These are phyloP conservation scores for Salmo trutta DNA, from an alignment of 2,797 vertebrate species.

Conservation along the genomic window DNA sequence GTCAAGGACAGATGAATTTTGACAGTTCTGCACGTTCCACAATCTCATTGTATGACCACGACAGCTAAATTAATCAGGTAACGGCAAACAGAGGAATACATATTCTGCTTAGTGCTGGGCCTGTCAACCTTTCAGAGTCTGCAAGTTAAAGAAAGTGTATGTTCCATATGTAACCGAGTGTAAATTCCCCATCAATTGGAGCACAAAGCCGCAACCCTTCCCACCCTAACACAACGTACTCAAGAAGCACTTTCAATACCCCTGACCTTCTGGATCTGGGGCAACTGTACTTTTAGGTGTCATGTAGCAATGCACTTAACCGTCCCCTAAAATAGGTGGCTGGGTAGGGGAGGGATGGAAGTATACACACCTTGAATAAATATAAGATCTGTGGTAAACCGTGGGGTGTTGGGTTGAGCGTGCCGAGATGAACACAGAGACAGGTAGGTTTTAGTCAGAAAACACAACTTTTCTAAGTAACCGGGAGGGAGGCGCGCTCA, in stretches of 20 bases:
- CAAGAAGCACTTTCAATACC: not conserved
- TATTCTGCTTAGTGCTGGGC: not conserved
- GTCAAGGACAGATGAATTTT: not conserved
- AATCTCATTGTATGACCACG: not conserved
- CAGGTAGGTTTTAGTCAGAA: no score
- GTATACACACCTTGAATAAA: not conserved
- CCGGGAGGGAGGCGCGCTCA: no score
- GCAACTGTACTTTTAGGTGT: not conserved
- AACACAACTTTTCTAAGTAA: no score
- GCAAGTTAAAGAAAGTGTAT: not conserved
- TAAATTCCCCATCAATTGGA: not conserved
- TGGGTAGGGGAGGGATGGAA: not conserved
- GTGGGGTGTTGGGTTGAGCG: no score
- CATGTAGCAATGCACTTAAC: not conserved
- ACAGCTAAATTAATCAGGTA: not conserved
- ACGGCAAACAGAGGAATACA: not conserved
- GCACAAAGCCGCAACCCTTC: not conserved
- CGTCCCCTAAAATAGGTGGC: not conserved
- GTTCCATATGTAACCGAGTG: not conserved
- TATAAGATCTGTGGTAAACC: not conserved
- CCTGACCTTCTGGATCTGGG: not conserved
- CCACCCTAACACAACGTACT: not conserved
- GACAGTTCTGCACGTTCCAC: not conserved
- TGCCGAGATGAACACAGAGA: no score
- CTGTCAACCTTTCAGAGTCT: not conserved